A percentile compares a stretch with the other conserved stretches of the same genome.
Conservation (phyloP, 1,140 invertebrate genomes). For the Drosophila grimshawi region DNA sequence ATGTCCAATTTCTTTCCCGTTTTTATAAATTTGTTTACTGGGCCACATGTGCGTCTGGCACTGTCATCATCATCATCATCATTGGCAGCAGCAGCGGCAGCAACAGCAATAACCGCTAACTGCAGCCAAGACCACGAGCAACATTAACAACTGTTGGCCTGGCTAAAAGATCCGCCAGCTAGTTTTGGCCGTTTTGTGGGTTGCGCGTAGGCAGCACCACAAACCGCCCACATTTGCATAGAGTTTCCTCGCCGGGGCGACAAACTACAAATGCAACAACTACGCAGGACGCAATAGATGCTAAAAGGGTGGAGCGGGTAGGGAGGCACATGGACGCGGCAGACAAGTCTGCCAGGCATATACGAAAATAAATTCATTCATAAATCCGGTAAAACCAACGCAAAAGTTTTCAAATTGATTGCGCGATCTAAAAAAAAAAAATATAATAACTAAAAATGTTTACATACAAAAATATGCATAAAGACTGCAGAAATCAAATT, state of each 20-base stretch:
- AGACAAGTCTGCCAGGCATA: constrained; percentile 75
- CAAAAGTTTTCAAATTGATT: constrained; percentile 81
- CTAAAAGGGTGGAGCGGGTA: neutral
- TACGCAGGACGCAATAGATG: constrained; percentile 53
- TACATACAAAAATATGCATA: constrained; percentile 25
- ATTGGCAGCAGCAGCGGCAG: constrained; percentile 11
- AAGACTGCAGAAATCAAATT: constrained; percentile 1
- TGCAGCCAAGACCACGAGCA: constrained; percentile 61
- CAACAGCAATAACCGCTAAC: constrained; percentile 45
- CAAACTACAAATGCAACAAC: constrained; percentile 79
- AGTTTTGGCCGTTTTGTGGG: constrained; percentile 65
- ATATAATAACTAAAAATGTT: constrained; percentile 43
- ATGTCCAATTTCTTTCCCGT: constrained; percentile 33
- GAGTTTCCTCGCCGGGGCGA: constrained; percentile 75
- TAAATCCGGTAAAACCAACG: constrained; percentile 83
- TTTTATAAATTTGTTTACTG: constrained; percentile 56
- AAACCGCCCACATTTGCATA: constrained; percentile 75
- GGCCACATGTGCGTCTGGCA: constrained; percentile 45
- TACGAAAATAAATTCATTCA: constrained; percentile 82
- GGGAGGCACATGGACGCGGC: constrained; percentile 27
- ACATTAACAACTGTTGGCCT: constrained; percentile 41
- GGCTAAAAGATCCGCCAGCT: constrained; percentile 47
- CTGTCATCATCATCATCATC: constrained; percentile 32
- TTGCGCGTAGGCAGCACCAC: constrained; percentile 75
- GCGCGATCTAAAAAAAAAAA: constrained; percentile 65